Base-by-base conservation (phyloP, 1,140 invertebrate species). In the Colletes gigas region DNA sequence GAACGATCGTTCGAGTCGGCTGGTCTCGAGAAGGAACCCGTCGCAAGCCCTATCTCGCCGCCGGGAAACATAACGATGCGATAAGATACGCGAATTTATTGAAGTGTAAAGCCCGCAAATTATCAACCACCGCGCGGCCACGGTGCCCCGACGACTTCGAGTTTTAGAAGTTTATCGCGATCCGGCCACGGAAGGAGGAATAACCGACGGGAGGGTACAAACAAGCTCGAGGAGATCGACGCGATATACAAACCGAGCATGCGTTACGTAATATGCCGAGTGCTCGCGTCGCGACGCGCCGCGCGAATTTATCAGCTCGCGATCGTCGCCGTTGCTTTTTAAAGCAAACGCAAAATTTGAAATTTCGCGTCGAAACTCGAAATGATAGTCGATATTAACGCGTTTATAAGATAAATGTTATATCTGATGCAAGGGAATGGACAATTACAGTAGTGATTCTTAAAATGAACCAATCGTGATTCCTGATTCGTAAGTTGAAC, bases 51-150 rank as follows among this genome's bases (percentile, higher is more conserved):
- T 17, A n/a, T 60, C 47, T 39, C 21, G 44, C 59, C 73, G 66
- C 52, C 59, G 74, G 47, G 67, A 57, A 69, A 57, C 83, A 19
- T 84, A 82, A 86, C 68, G 70, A 86, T 78, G 66, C 79, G 83
- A 86, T 79, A 75, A 85, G 71, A 78, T 57, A 75, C 60, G 71
- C 60, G 70, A 57, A 70, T 76, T 85, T 86, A 85, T 82, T 72
- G 74, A 69, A 75, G 78, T 82, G 78, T 82, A 70, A 85, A 81
- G 60, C 69, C 60, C 17, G 47, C 66, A 30, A 60, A 85, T 85
- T 84, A 52, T 67, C 78, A 65, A 54, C 59, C 67, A 39, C 72
- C 70, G 60, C 70, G 60, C 44, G 30, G 72, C 67, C 66, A 63
- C 59, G 55, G 44, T 21, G 52, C 17, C 50, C 41, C 54, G 50